Evolutionary conservation across 2,888 invertebrate species (phyloP).

Genomic region (Noctuana brunneofusca): DNA sequence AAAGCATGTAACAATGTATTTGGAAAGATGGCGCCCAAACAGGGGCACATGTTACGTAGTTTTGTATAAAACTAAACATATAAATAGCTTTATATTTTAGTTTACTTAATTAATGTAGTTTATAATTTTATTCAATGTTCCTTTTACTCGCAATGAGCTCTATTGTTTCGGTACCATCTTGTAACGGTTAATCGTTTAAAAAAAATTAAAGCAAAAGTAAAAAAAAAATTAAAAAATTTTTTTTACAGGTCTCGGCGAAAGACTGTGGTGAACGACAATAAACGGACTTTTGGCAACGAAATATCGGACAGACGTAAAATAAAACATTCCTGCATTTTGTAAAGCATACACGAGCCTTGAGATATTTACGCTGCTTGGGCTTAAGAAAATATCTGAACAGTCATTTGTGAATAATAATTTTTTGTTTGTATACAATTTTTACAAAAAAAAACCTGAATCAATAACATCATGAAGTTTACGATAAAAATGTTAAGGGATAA

Average conservation of each 20-base stretch:
- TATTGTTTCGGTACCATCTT: constrained; percentile 23
- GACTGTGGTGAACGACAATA: constrained; percentile 44
- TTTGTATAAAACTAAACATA: neutral
- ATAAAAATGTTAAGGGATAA: neutral
- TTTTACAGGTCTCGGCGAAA: constrained; percentile 47
- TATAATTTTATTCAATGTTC: too few relatives aligned
- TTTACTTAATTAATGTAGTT: neutral
- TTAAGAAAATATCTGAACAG: neutral
- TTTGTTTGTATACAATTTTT: neutral
- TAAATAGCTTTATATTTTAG: neutral
- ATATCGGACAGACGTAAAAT: constrained; percentile 22
- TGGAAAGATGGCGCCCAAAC: constrained; percentile 32
- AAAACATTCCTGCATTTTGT: constrained; percentile 39
- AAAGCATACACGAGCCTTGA: constrained; percentile 15
- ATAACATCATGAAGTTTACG: neutral
- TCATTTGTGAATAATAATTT: neutral
- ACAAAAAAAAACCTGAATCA: neutral
- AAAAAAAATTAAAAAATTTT: constrained; percentile 18
- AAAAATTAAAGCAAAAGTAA: too few relatives aligned
- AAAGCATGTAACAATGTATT: constrained; percentile 46
- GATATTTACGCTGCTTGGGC: neutral
- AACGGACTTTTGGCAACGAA: constrained; percentile 11
- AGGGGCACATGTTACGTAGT: neutral
- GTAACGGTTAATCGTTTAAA: neutral
- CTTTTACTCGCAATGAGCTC: neutral